Base-by-base conservation (phyloP, 2,888 invertebrate species). In the Pilophorus perplexus region DNA sequence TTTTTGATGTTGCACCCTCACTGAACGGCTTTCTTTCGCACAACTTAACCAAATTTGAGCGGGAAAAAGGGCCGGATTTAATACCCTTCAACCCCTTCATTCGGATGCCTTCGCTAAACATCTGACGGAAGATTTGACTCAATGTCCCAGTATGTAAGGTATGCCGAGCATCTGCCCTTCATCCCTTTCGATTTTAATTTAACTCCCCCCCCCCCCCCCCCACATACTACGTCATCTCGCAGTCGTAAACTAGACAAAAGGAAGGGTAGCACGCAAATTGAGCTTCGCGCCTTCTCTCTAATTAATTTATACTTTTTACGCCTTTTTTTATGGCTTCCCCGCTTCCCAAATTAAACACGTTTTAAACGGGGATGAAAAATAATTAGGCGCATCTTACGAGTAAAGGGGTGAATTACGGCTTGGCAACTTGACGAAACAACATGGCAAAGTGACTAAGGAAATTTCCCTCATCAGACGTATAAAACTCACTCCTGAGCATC, bases 291-390 rank as follows among this genome's bases (percentile, higher is more conserved):
- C n/a, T 25, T 23, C 22, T 22, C 57, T 42, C 60, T 68, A 68
- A 68, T 68, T 68, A 68, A 68, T 68, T 68, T 68, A 68, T 68
- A 68, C 68, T 68, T 68, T 68, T 68, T 66, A 60, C 54, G 28
- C 68, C 54, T 66, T 68, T 68, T n/a, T n/a, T 68, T 68, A 68
- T 66, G 25, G 25, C 68, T 20, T 37, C 23, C 52, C 52, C 22
- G n/a, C n/a, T 46, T 40, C 27, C 55, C 44, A 55, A 54, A 64
- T 64, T 59, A 67, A 67, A 67, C 67, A 62, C 60, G 67, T 50
- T 55, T 59, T 62, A 25, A 52, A 59, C 62, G n/a, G n/a, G 62
- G 62, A 60, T 60, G 67, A 67, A 67, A 67, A 67, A 67, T 67
- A 67, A 67, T 67, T 59, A 67, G 62, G 67, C 33, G 46, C 64